Evolutionary conservation across 2,113 vertebrate species (phyloP).

Genomic region (Pseudolaguvia tuberculata): DNA sequence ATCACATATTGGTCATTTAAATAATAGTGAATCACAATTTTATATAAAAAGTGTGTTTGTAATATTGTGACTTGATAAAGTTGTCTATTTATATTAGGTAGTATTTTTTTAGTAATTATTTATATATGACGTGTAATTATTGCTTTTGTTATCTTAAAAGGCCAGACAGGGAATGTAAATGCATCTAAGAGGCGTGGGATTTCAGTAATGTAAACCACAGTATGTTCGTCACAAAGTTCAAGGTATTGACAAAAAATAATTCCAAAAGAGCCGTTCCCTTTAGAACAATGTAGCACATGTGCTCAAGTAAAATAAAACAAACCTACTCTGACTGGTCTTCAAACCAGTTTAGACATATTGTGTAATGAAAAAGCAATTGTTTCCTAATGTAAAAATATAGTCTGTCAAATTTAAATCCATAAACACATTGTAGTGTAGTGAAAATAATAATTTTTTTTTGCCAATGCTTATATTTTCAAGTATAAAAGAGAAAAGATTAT

Average conservation of each 20-base stretch:
- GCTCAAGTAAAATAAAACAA: neutral
- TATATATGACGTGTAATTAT: neutral
- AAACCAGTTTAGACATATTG: neutral
- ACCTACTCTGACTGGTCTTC: neutral
- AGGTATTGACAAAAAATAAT: neutral
- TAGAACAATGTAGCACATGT: neutral
- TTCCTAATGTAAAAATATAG: neutral
- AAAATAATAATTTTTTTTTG: too few relatives aligned
- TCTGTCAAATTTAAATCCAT: too few relatives aligned
- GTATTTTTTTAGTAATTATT: too few relatives aligned
- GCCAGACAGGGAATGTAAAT: neutral
- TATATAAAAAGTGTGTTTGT: too few relatives aligned
- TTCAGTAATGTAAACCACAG: neutral
- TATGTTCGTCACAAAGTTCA: neutral
- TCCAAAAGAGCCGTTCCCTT: neutral
- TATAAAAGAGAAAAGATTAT: neutral
- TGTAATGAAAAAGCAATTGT: neutral
- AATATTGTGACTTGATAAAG: too few relatives aligned
- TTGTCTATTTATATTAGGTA: too few relatives aligned
- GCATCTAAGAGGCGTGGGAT: neutral
- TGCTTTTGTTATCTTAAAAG: neutral
- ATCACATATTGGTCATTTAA: too few relatives aligned
- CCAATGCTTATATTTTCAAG: neutral
- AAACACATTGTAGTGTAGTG: too few relatives aligned
- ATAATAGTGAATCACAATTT: too few relatives aligned